Base-by-base conservation (phyloP, 2,888 invertebrate genomes). In the Dilophus febrilis region DNA sequence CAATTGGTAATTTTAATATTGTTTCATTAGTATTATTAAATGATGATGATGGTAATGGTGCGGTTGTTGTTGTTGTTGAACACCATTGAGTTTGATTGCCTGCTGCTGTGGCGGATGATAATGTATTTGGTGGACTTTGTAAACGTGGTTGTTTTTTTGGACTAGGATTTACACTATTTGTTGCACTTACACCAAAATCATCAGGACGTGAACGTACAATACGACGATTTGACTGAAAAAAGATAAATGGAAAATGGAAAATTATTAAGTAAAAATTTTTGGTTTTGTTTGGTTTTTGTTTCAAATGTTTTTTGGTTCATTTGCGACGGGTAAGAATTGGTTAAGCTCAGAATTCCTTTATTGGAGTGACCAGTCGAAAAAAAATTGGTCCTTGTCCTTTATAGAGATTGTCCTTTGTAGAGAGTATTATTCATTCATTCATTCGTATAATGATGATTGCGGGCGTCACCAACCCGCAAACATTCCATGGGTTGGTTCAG, bases 91-190 rank as follows among this genome's bases (percentile, higher is more conserved):
- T 48, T 43, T 51, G 50, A 27, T n/a, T 32, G 22, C 2, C 19
- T 16, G 17, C n/a, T 19, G 34, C 18, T n/a, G n/a, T n/a, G n/a
- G n/a, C n/a, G n/a, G n/a, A n/a, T 22, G 30, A 29, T 18, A 17
- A 18, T 26, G 12, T 17, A 13, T 40, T 31, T 38, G 33, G 43
- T 11, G 64, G 63, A n/a, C 59, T 63, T 14, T 59, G 50, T 12
- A 70, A 64, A 12, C 70, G 59, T 4, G 70, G 65, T 51, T 72
- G 72, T 49, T 72, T 72, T 46, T 73, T 73, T 10, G 72, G 73
- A 41, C 71, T 72, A 13, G 72, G 72, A 54, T 72, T 71, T 5
- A 66, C 64, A 35, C 68, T 65, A 48, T 70, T 70, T 19, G 64
- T 61, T 38, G 64, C 61, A 51, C 67, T 68, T 45, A 61, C 63